phyloP scores from a whole-genome alignment of 2,888 invertebrate species.

The Stenodera caucasica region DNA sequence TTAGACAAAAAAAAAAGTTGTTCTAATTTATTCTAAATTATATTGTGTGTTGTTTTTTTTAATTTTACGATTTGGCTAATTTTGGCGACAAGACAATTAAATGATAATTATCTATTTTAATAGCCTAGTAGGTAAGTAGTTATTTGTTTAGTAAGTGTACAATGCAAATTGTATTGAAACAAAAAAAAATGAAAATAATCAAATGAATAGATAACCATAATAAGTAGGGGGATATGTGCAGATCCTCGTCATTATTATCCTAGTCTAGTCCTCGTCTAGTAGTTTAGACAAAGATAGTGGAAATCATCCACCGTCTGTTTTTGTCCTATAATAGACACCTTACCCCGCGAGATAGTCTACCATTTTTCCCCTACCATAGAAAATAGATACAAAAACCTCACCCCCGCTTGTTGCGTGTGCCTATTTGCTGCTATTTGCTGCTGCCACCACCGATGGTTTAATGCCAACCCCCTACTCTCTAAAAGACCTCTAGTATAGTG shows the following conservation, averaged over 20 bases:
- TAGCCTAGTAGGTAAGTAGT: neutral
- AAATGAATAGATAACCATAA: neutral
- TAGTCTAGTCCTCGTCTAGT: constrained; percentile 18
- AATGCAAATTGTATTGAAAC: neutral
- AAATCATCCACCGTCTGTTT: constrained; percentile 33
- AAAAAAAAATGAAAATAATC: neutral
- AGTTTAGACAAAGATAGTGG: constrained; percentile 33
- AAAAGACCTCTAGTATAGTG: constrained; percentile 37
- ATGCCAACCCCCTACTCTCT: constrained; percentile 48
- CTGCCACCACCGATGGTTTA: constrained; percentile 5
- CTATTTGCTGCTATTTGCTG: constrained; percentile 33
- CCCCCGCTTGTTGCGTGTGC: constrained; percentile 51
- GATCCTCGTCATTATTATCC: constrained; percentile 25
- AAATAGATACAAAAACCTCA: constrained; percentile 43
- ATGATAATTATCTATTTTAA: constrained; percentile 2
- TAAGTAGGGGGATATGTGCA: constrained; percentile 14
- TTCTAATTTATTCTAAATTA: constrained; percentile 4
- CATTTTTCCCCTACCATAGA: constrained; percentile 38
- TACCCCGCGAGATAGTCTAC: constrained; percentile 46
- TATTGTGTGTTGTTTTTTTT: neutral
- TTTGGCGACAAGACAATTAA: neutral
- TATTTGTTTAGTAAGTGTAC: neutral
- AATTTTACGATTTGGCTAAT: constrained; percentile 3
- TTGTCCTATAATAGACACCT: constrained; percentile 43
- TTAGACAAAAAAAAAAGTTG: neutral